A percentile compares a stretch with the other conserved stretches of the same genome.
phyloP scores from a whole-genome alignment of 2,113 vertebrate species.

The Tricholaema leucomelas region DNA sequence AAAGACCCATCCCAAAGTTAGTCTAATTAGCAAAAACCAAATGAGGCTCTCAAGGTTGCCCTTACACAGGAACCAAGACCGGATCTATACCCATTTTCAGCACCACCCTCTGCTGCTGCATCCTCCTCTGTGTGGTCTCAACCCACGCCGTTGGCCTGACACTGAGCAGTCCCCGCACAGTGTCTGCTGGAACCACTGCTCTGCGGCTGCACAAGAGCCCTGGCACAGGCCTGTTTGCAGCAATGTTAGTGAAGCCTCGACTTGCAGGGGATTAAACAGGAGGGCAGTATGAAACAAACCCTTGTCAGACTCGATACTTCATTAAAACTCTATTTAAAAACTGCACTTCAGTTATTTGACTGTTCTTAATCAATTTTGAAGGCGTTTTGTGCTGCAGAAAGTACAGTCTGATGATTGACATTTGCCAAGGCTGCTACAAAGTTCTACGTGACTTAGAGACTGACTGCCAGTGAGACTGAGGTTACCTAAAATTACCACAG shows the following conservation, averaged over 20 bases:
- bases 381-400: background rate
- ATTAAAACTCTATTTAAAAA: background rate
- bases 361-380: background rate
- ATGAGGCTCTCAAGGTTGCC: background rate
- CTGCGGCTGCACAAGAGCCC: background rate
- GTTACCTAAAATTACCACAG: background rate
- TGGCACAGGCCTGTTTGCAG: background rate
- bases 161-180: accelerated
- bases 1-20: background rate
- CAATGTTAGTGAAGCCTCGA: background rate
- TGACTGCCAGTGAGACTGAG: background rate
- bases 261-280: background rate
- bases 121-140: background rate
- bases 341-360: background rate
- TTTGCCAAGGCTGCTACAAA: background rate
- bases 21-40: background rate
- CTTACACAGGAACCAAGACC: background rate
- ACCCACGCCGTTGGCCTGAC: background rate
- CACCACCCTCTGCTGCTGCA: accelerated
- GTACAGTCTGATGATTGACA: background rate
- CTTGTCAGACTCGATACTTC: background rate
- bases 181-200: background rate
- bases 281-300: background rate
- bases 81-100: background rate
- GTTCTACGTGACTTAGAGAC: background rate